Percentiles rank a stretch among this genome's conserved stretches.
phyloP scores from a whole-genome alignment of 1,140 invertebrate genomes.

The Drosophila erecta region DNA sequence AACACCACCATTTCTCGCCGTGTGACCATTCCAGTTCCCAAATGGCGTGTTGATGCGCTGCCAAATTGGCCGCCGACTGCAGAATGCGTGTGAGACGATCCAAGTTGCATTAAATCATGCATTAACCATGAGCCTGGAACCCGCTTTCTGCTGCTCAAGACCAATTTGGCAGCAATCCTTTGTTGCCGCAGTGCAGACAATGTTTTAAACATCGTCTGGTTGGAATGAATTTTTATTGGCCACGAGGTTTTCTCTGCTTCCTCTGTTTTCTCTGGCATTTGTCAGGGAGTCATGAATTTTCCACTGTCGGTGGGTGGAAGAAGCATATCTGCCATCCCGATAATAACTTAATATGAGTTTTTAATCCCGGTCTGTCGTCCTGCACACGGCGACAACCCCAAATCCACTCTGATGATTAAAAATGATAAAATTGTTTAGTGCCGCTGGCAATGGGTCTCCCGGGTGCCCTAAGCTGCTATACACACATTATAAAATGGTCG shows the following conservation, averaged over 20 bases:
- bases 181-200: conserved; percentile 58
- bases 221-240: conserved; percentile 76
- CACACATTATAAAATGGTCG: conserved; percentile 84
- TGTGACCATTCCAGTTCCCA: conserved; percentile 35
- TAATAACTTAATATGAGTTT: conserved; percentile 84
- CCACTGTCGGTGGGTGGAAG: conserved; percentile 12
- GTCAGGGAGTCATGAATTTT: conserved; percentile 48
- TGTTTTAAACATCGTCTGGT: conserved; percentile 69
- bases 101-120: conserved; percentile 81
- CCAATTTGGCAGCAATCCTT: conserved; percentile 77
- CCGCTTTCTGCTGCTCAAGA: conserved; percentile 27
- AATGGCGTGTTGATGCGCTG: conserved; percentile 82
- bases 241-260: conserved; percentile 34
- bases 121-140: conserved; percentile 71
- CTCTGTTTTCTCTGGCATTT: conserved; percentile 32
- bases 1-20: not conserved
- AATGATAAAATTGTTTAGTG: conserved; percentile 84
- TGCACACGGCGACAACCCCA: conserved; percentile 30
- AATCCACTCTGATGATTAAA: conserved; percentile 84
- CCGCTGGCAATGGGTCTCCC: conserved; percentile 71
- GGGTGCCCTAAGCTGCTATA: conserved; percentile 83
- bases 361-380: conserved; percentile 72
- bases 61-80: conserved; percentile 68
- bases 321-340: conserved; percentile 47
- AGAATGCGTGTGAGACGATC: conserved; percentile 64